Percentiles rank a stretch among this genome's conserved stretches.
Conservation (phyloP, 1,140 invertebrate species). For the Cydia pomonella region DNA sequence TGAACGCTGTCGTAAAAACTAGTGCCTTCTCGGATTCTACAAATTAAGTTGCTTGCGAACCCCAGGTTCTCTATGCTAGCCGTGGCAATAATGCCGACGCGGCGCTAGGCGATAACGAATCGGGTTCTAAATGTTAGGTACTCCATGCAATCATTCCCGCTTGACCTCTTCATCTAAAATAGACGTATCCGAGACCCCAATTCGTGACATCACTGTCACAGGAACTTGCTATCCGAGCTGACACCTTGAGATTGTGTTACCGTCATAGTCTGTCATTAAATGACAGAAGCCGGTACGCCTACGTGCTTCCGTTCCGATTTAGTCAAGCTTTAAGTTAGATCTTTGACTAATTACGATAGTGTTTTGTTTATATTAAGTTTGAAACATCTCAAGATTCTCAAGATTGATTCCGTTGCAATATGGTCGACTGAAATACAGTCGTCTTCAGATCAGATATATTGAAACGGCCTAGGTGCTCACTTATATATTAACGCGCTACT, state of each 20-base stretch:
- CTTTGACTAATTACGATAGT: background rate
- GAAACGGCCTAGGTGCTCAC: too few species aligned
- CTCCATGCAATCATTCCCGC: background rate
- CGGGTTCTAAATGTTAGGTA: background rate
- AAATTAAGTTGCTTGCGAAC: too few species aligned
- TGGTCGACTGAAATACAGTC: too few species aligned
- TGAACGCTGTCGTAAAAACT: too few species aligned
- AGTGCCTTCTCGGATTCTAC: too few species aligned
- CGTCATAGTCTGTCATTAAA: conserved; percentile 17
- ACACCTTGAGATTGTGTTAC: conserved; percentile 23
- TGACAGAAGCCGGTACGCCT: background rate
- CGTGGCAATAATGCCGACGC: too few species aligned
- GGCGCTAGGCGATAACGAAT: too few species aligned
- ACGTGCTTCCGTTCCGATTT: background rate
- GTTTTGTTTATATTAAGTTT: background rate
- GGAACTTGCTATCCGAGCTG: conserved; percentile 9
- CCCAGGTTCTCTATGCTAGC: too few species aligned
- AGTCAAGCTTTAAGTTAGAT: background rate
- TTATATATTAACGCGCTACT: too few species aligned
- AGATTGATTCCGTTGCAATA: too few species aligned
- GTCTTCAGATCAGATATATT: too few species aligned
- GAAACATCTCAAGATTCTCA: too few species aligned
- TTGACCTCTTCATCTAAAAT: conserved; percentile 5
- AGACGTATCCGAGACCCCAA: conserved; percentile 2
- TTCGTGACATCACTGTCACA: conserved; percentile 26